Evolutionary conservation across 2,797 vertebrate species (phyloP).

Genomic region (Phalanger gymnotis): DNA sequence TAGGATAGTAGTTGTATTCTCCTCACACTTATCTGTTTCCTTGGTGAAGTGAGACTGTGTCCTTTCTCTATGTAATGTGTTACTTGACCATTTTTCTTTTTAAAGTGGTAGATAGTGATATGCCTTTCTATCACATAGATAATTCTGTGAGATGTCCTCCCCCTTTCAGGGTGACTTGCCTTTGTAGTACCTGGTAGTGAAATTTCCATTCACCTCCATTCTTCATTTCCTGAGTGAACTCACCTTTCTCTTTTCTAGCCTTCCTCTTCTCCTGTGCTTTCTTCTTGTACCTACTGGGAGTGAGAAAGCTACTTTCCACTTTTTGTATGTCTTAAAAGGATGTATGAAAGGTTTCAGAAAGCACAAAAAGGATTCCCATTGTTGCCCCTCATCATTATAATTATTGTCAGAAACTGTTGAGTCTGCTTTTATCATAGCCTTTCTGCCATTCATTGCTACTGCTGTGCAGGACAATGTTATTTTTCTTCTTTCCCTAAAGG

Average conservation of each 20-base stretch:
- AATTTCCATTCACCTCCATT: neutral
- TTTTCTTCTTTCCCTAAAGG: neutral
- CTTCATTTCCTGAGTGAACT: constrained; percentile 1
- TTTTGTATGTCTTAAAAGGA: neutral
- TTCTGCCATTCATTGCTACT: constrained; percentile 5
- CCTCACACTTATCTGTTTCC: neutral
- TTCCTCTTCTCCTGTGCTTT: constrained; percentile 3
- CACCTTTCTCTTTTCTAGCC: neutral
- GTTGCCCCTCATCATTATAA: constrained; percentile 2
- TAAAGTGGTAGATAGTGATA: constrained; percentile 33
- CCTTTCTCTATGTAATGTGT: constrained; percentile 34
- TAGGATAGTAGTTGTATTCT: neutral
- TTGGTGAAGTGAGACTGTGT: constrained; percentile 6
- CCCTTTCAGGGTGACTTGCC: constrained; percentile 21
- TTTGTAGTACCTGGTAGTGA: neutral
- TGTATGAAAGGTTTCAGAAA: neutral
- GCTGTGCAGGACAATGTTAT: neutral
- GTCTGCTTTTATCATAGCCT: neutral
- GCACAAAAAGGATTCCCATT: constrained; percentile 23
- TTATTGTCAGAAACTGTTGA: neutral
- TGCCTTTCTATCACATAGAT: constrained; percentile 33
- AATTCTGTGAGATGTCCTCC: constrained; percentile 31
- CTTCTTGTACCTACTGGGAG: neutral
- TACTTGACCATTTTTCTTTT: constrained; percentile 30
- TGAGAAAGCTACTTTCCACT: neutral